Percentiles rank a stretch among this genome's conserved stretches.
Conservation (phyloP, 2,797 vertebrate species). For the Ibycter americanus region DNA sequence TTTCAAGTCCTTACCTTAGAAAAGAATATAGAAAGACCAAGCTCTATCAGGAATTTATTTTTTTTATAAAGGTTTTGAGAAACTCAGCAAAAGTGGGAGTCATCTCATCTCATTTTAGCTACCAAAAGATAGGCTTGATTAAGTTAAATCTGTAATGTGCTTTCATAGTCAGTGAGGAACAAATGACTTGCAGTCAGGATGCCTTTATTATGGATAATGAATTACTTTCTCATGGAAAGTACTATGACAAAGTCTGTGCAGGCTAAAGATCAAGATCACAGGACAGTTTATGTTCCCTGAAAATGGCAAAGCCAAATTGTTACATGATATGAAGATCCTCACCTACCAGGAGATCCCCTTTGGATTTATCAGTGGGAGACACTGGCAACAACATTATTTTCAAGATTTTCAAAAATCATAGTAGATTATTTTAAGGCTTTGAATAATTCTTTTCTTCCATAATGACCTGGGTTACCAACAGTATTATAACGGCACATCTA, state of each 20-base stretch:
- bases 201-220: not conserved
- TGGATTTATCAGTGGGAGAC: not conserved
- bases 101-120: not conserved
- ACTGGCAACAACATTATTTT: not conserved
- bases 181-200: not conserved
- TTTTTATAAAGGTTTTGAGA: not conserved
- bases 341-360: not conserved
- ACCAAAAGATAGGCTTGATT: not conserved
- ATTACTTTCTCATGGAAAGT: not conserved
- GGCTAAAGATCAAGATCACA: not conserved
- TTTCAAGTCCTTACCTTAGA: not conserved
- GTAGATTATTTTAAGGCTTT: not conserved
- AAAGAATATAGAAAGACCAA: not conserved
- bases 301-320: not conserved
- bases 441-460: not conserved
- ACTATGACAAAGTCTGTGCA: not conserved
- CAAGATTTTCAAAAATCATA: not conserved
- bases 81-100: not conserved
- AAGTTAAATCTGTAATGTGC: not conserved
- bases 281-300: not conserved
- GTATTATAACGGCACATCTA: not conserved
- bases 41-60: not conserved
- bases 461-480: not conserved
- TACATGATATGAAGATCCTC: not conserved
- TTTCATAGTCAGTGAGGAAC: not conserved